phyloP scores from a whole-genome alignment of 2,113 vertebrate genomes.

The Sylvietta virens region DNA sequence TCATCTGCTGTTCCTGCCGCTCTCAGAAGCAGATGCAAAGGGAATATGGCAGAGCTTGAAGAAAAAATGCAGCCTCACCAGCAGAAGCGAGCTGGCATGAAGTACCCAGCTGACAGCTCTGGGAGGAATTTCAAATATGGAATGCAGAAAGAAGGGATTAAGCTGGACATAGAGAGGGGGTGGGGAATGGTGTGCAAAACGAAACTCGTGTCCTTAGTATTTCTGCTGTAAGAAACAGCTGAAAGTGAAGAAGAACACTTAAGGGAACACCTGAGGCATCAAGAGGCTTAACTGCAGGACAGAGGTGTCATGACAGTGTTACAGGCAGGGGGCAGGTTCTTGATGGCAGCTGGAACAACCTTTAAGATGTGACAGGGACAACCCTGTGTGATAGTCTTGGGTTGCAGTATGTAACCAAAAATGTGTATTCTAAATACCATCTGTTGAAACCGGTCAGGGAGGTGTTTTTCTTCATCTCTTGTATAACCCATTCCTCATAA shows the following conservation, averaged over 20 bases:
- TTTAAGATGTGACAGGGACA: neutral
- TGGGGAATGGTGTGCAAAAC: neutral
- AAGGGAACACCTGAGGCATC: neutral
- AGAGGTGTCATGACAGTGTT: neutral
- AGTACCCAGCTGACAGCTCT: neutral
- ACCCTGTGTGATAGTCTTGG: too few relatives aligned
- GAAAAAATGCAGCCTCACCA: neutral
- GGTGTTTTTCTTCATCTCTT: too few relatives aligned
- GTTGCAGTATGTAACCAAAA: too few relatives aligned
- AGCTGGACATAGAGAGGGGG: neutral
- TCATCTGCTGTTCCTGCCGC: neutral
- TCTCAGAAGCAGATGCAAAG: neutral
- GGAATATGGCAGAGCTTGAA: neutral
- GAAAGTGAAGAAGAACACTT: neutral
- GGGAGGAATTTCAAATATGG: neutral
- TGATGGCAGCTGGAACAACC: neutral
- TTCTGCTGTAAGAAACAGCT: neutral
- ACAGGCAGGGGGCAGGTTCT: neutral
- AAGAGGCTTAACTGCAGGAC: too few relatives aligned
- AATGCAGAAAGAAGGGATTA: neutral
- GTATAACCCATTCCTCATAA: too few relatives aligned
- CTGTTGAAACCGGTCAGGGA: too few relatives aligned
- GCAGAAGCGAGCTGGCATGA: neutral
- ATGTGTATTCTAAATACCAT: too few relatives aligned
- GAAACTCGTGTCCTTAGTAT: rapidly evolving